Conservation (phyloP, 2,888 invertebrate species). For the Arrhopalites spinosus region DNA sequence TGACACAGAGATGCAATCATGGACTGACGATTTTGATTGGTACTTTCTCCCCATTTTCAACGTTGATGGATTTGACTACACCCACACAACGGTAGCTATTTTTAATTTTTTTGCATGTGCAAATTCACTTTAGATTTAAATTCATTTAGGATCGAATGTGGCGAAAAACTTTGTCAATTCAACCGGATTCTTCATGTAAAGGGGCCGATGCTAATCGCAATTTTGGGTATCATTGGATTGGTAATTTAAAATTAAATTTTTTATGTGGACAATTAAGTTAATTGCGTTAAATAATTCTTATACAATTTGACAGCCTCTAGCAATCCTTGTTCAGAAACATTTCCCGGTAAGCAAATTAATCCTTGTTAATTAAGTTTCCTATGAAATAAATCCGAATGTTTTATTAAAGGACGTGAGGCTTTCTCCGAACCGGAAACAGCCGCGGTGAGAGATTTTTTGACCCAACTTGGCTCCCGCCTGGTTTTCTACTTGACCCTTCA, state of each 20-base stretch:
- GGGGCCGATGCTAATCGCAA: constrained; percentile 48
- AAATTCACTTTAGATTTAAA: too few species aligned
- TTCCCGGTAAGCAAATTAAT: constrained; percentile 59
- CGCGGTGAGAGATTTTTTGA: constrained; percentile 68
- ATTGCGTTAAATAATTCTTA: too few species aligned
- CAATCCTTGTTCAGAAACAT: constrained; percentile 56
- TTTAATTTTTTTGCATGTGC: not conserved
- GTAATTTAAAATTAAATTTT: constrained; percentile 57
- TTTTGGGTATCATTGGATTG: constrained; percentile 77
- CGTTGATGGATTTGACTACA: constrained; percentile 74
- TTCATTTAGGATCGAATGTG: too few species aligned
- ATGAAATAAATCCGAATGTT: too few species aligned
- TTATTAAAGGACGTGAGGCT: constrained; percentile 55
- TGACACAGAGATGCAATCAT: constrained; percentile 63
- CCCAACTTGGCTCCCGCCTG: constrained; percentile 62
- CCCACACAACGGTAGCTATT: constrained; percentile 58
- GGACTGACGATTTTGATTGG: constrained; percentile 74
- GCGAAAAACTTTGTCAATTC: too few species aligned
- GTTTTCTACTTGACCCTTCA: constrained; percentile 74
- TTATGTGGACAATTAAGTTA: too few species aligned
- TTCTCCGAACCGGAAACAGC: constrained; percentile 74
- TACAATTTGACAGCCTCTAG: constrained; percentile 35
- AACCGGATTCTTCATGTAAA: constrained; percentile 6
- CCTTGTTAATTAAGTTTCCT: constrained; percentile 32
- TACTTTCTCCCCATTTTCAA: constrained; percentile 73